phyloP scores from a whole-genome alignment of 2,888 invertebrate species.

The Allacma fusca region DNA sequence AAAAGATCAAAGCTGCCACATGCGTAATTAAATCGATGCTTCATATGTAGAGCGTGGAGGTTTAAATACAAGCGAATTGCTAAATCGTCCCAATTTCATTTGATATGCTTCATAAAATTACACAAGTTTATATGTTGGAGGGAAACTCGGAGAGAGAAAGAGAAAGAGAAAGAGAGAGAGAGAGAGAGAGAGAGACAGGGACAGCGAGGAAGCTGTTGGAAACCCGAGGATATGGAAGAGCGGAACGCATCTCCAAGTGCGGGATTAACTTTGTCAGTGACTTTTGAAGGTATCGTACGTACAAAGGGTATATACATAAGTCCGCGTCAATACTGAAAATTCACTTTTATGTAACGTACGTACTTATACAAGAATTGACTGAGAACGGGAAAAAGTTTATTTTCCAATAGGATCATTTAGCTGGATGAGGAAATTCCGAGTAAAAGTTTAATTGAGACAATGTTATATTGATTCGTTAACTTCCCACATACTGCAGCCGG shows the following conservation, averaged over 20 bases:
- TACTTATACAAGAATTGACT: too few relatives aligned
- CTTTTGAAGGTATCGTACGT: neutral
- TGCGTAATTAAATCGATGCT: slow-evolving; percentile 39
- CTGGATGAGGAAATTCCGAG: slow-evolving; percentile 10
- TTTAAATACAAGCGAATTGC: slow-evolving; percentile 24
- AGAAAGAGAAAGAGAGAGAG: neutral
- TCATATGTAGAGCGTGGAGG: slow-evolving; percentile 4
- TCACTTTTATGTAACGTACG: too few relatives aligned
- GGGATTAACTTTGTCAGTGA: neutral
- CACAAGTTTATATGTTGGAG: slow-evolving; percentile 22
- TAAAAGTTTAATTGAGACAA: slow-evolving; percentile 16
- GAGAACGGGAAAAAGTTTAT: slow-evolving; percentile 13
- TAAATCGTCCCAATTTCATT: slow-evolving; percentile 43
- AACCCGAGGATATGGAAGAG: neutral
- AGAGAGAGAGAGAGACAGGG: neutral
- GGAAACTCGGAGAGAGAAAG: neutral
- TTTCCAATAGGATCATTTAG: slow-evolving; percentile 7
- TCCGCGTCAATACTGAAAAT: too few relatives aligned
- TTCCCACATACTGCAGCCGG: neutral
- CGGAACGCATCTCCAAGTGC: neutral
- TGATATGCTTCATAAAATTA: slow-evolving; percentile 42
- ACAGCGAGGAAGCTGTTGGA: neutral
- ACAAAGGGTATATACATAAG: too few relatives aligned
- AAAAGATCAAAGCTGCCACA: slow-evolving; percentile 42
- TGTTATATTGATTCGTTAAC: slow-evolving; percentile 2